Conservation (phyloP, 2,888 invertebrate genomes). For the Morinoia aosen region DNA sequence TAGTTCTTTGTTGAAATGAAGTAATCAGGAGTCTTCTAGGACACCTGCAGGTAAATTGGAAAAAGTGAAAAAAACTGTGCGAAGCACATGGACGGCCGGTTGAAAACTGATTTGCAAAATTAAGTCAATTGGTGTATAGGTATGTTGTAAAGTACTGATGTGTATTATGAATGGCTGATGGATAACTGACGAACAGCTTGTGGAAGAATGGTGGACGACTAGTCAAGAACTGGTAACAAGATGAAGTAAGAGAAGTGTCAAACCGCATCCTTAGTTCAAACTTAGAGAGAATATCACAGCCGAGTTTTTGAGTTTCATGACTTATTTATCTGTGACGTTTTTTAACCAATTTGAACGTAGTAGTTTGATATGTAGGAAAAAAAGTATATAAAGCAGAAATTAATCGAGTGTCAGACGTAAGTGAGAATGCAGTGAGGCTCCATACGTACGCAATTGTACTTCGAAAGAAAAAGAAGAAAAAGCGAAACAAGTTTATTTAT, state of each 20-base stretch:
- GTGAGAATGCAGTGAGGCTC: background rate
- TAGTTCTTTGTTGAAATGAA: too few relatives aligned
- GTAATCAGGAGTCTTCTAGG: too few relatives aligned
- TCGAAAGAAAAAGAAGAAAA: too few relatives aligned
- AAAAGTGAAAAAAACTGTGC: too few relatives aligned
- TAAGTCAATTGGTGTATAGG: background rate
- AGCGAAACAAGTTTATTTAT: too few relatives aligned
- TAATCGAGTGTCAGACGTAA: background rate
- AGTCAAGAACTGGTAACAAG: background rate
- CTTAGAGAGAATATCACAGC: background rate
- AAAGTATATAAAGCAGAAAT: background rate
- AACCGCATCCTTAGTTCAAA: background rate
- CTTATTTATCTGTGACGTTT: background rate
- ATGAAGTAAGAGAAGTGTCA: background rate
- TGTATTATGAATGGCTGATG: too few relatives aligned
- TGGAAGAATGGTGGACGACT: background rate
- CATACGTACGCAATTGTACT: too few relatives aligned
- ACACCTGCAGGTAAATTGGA: too few relatives aligned
- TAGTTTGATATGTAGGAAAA: background rate
- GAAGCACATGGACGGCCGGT: background rate
- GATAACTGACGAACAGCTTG: too few relatives aligned
- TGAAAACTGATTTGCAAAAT: background rate
- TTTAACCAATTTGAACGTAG: background rate
- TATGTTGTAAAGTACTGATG: background rate
- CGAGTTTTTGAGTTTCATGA: background rate